Conservation (phyloP, 1,140 invertebrate species). For the Cecropterus lyciades region DNA sequence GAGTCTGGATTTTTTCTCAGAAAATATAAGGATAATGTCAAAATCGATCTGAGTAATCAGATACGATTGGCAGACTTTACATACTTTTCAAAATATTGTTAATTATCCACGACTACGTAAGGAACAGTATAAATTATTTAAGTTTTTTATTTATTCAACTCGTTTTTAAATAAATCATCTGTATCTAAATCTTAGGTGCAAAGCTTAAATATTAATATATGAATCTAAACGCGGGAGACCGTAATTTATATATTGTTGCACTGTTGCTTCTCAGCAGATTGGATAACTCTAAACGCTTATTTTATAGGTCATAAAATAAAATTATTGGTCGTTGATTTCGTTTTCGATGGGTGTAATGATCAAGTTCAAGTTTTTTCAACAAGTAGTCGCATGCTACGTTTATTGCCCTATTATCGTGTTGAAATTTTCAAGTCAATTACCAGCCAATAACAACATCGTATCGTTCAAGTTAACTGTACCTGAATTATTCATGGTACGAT, state of each 20-base stretch:
- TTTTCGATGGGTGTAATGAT: slow-evolving; percentile 31
- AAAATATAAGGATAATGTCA: not conserved
- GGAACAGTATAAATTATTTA: no score
- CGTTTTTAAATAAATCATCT: no score
- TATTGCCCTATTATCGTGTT: slow-evolving; percentile 1
- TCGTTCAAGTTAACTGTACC: slow-evolving; percentile 28
- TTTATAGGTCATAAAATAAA: slow-evolving; percentile 54
- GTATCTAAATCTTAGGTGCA: no score
- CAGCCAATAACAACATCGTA: slow-evolving; percentile 47
- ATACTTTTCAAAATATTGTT: not conserved
- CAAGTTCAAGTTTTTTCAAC: slow-evolving; percentile 1
- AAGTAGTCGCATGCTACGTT: not conserved
- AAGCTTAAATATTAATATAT: no score
- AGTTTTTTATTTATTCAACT: no score
- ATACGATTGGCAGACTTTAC: not conserved
- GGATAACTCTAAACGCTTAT: slow-evolving; percentile 47
- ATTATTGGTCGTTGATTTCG: slow-evolving; percentile 46
- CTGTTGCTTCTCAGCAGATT: slow-evolving; percentile 31
- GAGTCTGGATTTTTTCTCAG: not conserved
- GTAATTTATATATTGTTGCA: no score
- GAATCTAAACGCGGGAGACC: no score
- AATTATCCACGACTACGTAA: no score
- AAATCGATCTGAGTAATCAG: not conserved
- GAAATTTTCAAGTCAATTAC: slow-evolving; percentile 27
- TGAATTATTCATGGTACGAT: slow-evolving; percentile 27